These are phyloP conservation scores for Platorchestia sp. DNA, from an alignment of 1,140 invertebrate genomes.

Conservation along the genomic window DNA sequence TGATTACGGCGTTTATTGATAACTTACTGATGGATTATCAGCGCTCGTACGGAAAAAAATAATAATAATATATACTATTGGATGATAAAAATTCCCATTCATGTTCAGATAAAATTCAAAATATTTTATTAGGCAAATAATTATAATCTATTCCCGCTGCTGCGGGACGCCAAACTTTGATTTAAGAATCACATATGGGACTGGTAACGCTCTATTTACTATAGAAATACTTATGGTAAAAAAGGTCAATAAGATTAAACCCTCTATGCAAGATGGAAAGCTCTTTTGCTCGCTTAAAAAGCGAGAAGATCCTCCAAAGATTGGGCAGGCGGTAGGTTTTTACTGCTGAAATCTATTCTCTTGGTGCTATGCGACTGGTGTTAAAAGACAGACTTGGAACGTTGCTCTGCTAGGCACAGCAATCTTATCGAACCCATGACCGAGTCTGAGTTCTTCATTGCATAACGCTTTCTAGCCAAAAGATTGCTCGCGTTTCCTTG, in stretches of 20 bases:
- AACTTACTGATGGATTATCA: too few species aligned
- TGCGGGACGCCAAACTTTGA: neutral
- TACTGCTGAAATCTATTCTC: neutral
- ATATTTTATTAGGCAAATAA: too few species aligned
- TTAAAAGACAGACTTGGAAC: neutral
- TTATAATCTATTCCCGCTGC: neutral
- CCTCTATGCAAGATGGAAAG: neutral
- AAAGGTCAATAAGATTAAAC: neutral
- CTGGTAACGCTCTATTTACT: neutral
- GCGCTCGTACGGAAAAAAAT: too few species aligned
- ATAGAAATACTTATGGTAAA: neutral
- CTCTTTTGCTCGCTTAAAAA: neutral
- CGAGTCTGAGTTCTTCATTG: conserved; percentile 17
- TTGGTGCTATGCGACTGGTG: neutral
- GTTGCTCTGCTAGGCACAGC: neutral
- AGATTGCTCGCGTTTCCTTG: conserved; percentile 35
- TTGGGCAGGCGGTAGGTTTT: neutral
- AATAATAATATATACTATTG: too few species aligned
- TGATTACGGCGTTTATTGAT: too few species aligned
- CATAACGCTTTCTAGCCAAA: conserved; percentile 34
- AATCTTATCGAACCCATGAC: conserved; percentile 24
- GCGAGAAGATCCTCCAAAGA: neutral
- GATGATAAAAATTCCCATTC: too few species aligned
- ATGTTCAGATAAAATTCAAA: too few species aligned
- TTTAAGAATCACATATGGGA: neutral